Conservation (phyloP, 2,113 vertebrate species). For the Procavia capensis region DNA sequence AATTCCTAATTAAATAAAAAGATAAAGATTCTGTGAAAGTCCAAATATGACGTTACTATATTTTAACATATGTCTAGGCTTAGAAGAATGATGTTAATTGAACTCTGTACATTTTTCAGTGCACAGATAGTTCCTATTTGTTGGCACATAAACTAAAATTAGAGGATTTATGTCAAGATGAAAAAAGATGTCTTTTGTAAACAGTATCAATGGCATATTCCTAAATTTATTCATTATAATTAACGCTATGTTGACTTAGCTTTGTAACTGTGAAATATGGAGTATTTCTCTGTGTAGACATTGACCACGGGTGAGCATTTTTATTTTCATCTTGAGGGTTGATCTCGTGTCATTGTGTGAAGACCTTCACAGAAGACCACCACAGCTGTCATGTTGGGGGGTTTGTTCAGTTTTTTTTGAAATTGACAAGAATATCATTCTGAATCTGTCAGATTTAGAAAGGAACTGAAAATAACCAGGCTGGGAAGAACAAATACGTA, state of each 20-base stretch:
- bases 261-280: conserved; percentile 24
- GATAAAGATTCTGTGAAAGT: conserved; percentile 3
- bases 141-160: conserved; percentile 28
- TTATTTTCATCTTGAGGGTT: background rate
- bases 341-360: background rate
- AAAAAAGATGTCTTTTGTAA: background rate
- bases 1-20: conserved; percentile 57
- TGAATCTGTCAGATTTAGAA: conserved; percentile 8
- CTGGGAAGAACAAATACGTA: background rate
- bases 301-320: background rate
- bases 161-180: conserved; percentile 17
- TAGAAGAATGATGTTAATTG: conserved; percentile 55
- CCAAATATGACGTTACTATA: background rate
- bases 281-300: conserved; percentile 9
- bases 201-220: background rate
- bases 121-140: conserved; percentile 15
- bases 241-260: conserved; percentile 37
- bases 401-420: conserved; percentile 42
- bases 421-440: background rate
- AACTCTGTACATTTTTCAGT: background rate
- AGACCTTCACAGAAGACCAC: background rate
- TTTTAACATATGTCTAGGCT: conserved; percentile 33
- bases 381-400: background rate
- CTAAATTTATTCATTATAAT: conserved; percentile 42
- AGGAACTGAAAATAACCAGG: background rate